Conservation (phyloP, 2,888 invertebrate species). For the Maniola hyperantus region DNA sequence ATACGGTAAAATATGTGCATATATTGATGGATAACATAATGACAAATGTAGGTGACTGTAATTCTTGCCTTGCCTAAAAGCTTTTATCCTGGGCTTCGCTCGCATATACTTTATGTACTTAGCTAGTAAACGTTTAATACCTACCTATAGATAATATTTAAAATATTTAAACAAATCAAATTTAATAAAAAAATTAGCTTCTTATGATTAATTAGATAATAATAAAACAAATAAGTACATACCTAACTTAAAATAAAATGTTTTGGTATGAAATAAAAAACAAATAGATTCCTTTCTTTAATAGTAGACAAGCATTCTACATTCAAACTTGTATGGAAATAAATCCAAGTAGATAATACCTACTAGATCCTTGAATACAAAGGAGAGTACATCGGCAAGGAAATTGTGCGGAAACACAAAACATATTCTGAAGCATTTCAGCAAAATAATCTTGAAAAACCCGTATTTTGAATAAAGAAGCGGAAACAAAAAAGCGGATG, state of each 20-base stretch:
- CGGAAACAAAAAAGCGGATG: background rate
- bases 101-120: too few relatives aligned
- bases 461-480: background rate
- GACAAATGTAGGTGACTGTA: too few relatives aligned
- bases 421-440: background rate
- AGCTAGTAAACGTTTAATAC: too few relatives aligned
- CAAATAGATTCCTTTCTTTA: too few relatives aligned
- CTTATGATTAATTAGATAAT: too few relatives aligned
- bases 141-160: too few relatives aligned
- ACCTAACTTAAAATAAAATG: too few relatives aligned
- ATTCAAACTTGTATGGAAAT: background rate
- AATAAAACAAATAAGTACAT: too few relatives aligned
- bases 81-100: too few relatives aligned
- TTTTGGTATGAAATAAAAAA: background rate
- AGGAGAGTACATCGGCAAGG: background rate
- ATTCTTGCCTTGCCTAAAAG: too few relatives aligned
- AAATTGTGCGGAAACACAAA: slow-evolving; percentile 4
- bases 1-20: background rate
- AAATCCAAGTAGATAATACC: background rate
- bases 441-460: background rate
- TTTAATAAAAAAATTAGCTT: too few relatives aligned
- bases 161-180: background rate
- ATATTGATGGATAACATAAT: too few relatives aligned
- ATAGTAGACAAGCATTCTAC: background rate
- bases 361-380: slow-evolving; percentile 2